Evolutionary conservation across 2,113 vertebrate genomes (phyloP).

Genomic region (Ophiodon elongatus): DNA sequence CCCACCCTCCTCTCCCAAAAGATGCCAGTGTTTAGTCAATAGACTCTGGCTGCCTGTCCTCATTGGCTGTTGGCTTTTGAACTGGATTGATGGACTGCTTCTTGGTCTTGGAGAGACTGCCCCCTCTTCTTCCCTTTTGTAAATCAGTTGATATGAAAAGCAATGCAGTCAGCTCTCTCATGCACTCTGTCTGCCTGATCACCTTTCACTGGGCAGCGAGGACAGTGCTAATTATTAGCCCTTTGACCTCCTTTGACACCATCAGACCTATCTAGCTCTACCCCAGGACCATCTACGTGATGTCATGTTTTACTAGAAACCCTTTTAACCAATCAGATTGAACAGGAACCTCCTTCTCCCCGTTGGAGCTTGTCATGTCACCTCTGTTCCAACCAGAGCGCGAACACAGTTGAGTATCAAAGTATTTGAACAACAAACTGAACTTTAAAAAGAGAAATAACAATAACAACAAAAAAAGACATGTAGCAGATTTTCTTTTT

Average conservation of each 20-base stretch:
- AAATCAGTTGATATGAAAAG: slow-evolving; percentile 80
- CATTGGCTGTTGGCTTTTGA: slow-evolving; percentile 72
- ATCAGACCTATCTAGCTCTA: slow-evolving; percentile 81
- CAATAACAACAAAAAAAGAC: slow-evolving; percentile 80
- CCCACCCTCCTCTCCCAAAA: slow-evolving; percentile 58
- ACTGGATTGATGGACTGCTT: slow-evolving; percentile 73
- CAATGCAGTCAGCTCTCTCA: slow-evolving; percentile 77
- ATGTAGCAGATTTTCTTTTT: slow-evolving; percentile 83
- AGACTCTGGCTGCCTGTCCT: slow-evolving; percentile 66
- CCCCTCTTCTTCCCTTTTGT: slow-evolving; percentile 77
- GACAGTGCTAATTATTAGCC: slow-evolving; percentile 74
- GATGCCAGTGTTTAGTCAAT: slow-evolving; percentile 63
- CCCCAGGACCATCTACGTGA: slow-evolving; percentile 77
- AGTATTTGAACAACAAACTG: slow-evolving; percentile 78
- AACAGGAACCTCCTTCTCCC: slow-evolving; percentile 66
- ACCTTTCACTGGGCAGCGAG: slow-evolving; percentile 70
- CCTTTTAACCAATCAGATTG: slow-evolving; percentile 75
- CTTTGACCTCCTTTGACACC: slow-evolving; percentile 76
- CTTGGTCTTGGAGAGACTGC: slow-evolving; percentile 66
- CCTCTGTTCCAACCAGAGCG: slow-evolving; percentile 72
- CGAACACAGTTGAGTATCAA: slow-evolving; percentile 65
- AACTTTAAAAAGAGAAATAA: slow-evolving; percentile 78
- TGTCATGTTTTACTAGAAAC: slow-evolving; percentile 79
- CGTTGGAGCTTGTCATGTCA: slow-evolving; percentile 71
- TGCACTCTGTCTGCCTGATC: slow-evolving; percentile 65